A percentile compares a stretch with the other conserved stretches of the same genome.
These are phyloP conservation scores for Paraescarpia echinospica DNA, from an alignment of 1,140 invertebrate species.

Conservation along the genomic window DNA sequence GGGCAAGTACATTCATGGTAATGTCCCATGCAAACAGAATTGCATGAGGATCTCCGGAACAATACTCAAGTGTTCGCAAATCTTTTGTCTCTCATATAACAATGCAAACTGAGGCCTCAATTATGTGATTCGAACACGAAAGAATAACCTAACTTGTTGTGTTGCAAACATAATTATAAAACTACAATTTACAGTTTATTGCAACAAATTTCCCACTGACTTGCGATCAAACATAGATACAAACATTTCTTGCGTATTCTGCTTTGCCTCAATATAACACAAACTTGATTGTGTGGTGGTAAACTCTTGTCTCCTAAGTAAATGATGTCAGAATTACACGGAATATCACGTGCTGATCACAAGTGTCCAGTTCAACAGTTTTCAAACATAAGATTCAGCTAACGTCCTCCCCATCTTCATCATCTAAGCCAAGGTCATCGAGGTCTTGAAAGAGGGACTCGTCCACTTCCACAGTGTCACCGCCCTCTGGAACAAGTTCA, in stretches of 20 bases:
- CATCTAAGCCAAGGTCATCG: slow-evolving; percentile 83
- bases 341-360: neutral
- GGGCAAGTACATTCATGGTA: too few relatives aligned
- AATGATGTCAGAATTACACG: neutral
- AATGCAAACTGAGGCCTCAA: neutral
- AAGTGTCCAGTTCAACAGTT: neutral
- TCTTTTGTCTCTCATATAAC: too few relatives aligned
- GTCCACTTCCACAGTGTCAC: slow-evolving; percentile 84
- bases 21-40: too few relatives aligned
- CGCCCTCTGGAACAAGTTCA: slow-evolving; percentile 44
- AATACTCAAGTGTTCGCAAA: too few relatives aligned
- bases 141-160: neutral
- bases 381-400: neutral
- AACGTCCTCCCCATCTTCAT: slow-evolving; percentile 58
- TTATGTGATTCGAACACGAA: neutral
- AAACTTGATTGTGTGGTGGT: neutral
- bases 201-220: neutral
- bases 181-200: neutral
- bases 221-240: neutral
- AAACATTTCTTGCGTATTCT: neutral
- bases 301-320: neutral
- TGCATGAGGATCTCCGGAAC: too few relatives aligned
- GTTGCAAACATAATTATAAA: neutral
- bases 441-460: slow-evolving; percentile 92
- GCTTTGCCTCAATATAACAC: neutral